Base-by-base conservation (phyloP, 2,888 invertebrate species). In the Tenthredo scrophulariae region DNA sequence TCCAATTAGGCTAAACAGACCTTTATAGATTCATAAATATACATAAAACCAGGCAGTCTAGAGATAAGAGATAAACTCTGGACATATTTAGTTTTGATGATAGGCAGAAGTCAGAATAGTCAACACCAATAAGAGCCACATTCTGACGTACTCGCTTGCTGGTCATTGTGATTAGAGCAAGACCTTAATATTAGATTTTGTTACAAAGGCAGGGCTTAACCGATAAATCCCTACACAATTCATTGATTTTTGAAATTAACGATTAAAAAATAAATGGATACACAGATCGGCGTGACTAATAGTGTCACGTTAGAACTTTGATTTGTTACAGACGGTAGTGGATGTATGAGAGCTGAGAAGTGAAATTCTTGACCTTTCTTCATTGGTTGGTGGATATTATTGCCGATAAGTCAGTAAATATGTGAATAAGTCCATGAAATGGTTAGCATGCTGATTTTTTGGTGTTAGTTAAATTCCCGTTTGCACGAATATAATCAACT, bases 1-100 rank as follows among this genome's bases (percentile, higher is more conserved):
- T 79, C 84, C 84, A 79, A 84, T 84, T 84, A 80, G 84, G 75
- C 50, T 50, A 80, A 84, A 80, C 46, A 62, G 65, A 77, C 33
- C 46, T 80, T 40, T 84, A 80, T 46, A 18, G 15, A 43, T 9
- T 43, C 79, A 77, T 84, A 84, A 84, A 84, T 84, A 62, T 40
- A 33, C 9, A 80, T 80, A 62, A 80, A 80, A 80, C 22, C 62
- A 50, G 79, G 26, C 84, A 67, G 79, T n/a, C 62, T 26, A 18
- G 13, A 84, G 84, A 84, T 84, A 67, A 65, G 46, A 84, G 84
- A 84, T 80, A 84, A 67, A 37, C 15, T 80, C 43, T 29, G 22
- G 46, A 46, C 65, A 79, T 84, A 65, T 84, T 80, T 65, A 65
- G 79, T 46, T 79, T 84, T 67, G 79, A 84, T 84, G 84, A 84